Base-by-base conservation (phyloP, 2,113 vertebrate species). In the Noctilio leporinus region DNA sequence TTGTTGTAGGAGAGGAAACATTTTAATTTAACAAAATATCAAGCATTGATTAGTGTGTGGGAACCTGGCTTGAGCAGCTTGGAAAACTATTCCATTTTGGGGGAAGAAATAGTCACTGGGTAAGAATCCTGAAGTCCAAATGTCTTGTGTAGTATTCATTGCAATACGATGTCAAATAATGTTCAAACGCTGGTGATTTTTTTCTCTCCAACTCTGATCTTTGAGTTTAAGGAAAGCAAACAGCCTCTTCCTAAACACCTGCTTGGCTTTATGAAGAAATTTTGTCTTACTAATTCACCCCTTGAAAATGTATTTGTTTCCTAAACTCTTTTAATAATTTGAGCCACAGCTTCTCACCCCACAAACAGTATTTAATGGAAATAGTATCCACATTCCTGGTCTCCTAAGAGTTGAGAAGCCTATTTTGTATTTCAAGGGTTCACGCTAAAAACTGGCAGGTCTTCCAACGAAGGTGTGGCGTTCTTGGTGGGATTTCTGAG, bases 401-500 rank as follows among this genome's bases (percentile, higher is more conserved):
- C 75, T 89, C 45, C 47, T 64, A 5, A 69, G 30, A 69, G 4
- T 82, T 89, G 73, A 45, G 49, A 78, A 91, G 33, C 91, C 24
- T 65, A 76, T n/a, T 92, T 81, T 85, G 35, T 93, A 47, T 67
- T 89, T 95, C 40, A 87, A 84, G 77, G 80, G 55, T 49, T 45
- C 49, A 96, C 91, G 89, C 43, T 47, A 67, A 87, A 83, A 86
- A 69, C 24, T 11, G 64, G 86, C 57, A 84, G n/a, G 8, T 89
- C 38, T 62, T 81, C 82, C 59, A 30, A 35, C 93, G 49, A 84
- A 70, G 70, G 49, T 57, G 30, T 22, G 43, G 59, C 2, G 1
- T 91, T 93, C 26, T 94, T 97, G 95, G 95, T 96, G 95, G 94
- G 98, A 98, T 86, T 99, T 98, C 80, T 98, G 98, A 69, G 98